phyloP scores from a whole-genome alignment of 2,113 vertebrate genomes.

The Nibea albiflora region DNA sequence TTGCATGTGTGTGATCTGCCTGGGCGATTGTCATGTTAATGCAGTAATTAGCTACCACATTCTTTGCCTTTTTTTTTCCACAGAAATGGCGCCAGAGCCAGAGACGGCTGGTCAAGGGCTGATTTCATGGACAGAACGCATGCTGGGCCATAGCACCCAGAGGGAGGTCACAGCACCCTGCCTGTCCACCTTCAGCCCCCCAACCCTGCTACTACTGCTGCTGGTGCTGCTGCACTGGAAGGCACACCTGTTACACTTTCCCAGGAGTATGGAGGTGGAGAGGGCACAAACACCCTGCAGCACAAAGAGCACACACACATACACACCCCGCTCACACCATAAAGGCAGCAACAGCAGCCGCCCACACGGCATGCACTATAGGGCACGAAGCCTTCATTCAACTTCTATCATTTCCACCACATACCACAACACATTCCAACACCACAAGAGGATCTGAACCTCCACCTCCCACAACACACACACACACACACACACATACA shows the following conservation, averaged over 20 bases:
- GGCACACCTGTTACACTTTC: slow-evolving; percentile 94
- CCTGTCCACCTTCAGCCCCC: slow-evolving; percentile 6
- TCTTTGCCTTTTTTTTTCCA: slow-evolving; percentile 33
- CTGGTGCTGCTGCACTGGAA: slow-evolving; percentile 86
- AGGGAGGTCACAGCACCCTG: slow-evolving; percentile 28
- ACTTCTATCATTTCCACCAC: slow-evolving; percentile 29
- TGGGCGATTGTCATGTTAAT: slow-evolving; percentile 39
- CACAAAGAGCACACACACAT: slow-evolving; percentile 62
- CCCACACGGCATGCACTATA: slow-evolving; percentile 57
- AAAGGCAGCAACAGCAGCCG: slow-evolving; percentile 44
- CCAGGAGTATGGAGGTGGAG: slow-evolving; percentile 85
- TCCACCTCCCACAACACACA: slow-evolving; percentile 31
- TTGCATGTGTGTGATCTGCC: slow-evolving; percentile 23
- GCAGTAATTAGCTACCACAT: slow-evolving; percentile 48
- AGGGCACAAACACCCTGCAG: slow-evolving; percentile 83
- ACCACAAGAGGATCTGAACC: slow-evolving; percentile 42
- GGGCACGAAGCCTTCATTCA: slow-evolving; percentile 61
- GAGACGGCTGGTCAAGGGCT: slow-evolving; percentile 32
- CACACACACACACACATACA: not conserved
- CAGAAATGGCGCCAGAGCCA: slow-evolving; percentile 26
- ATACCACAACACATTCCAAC: slow-evolving; percentile 59
- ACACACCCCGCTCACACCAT: slow-evolving; percentile 26
- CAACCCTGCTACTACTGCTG: slow-evolving; percentile 77
- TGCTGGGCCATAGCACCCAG: slow-evolving; percentile 15
- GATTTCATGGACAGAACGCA: slow-evolving; percentile 30